Percentiles rank a stretch among this genome's conserved stretches.
These are phyloP conservation scores for Apoda limacodes DNA, from an alignment of 2,888 invertebrate genomes.

Conservation along the genomic window DNA sequence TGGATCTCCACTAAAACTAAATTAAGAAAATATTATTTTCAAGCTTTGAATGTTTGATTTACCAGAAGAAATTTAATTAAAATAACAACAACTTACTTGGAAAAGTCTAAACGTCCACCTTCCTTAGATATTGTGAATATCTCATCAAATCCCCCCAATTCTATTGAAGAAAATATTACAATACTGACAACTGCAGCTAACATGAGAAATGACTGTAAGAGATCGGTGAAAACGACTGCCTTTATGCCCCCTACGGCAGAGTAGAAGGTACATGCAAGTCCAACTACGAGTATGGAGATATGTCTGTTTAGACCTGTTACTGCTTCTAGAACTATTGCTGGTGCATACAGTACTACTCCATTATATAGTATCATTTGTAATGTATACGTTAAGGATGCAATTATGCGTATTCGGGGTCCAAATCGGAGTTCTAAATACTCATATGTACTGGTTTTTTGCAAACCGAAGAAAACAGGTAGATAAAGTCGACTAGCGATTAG, in stretches of 20 bases:
- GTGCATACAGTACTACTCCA: conserved; percentile 94
- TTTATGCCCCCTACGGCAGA: conserved; percentile 92
- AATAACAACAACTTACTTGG: conserved; percentile 62
- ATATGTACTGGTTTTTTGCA: conserved; percentile 89
- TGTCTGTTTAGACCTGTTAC: conserved; percentile 83
- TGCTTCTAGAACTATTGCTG: conserved; percentile 89
- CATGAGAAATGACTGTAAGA: conserved; percentile 88
- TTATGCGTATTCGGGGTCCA: conserved; percentile 77
- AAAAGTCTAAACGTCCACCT: conserved; percentile 78
- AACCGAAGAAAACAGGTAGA: conserved; percentile 86
- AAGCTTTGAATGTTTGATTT: too few species aligned
- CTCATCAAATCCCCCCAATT: conserved; percentile 75
- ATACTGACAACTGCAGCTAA: conserved; percentile 84
- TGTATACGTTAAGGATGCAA: conserved; percentile 87
- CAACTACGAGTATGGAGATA: conserved; percentile 80
- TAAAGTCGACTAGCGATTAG: conserved; percentile 82
- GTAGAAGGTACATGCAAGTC: conserved; percentile 86
- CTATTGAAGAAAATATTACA: conserved; percentile 77
- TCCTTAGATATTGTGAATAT: conserved; percentile 79
- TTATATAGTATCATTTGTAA: conserved; percentile 91
- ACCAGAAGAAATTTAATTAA: too few species aligned
- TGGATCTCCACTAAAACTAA: conserved; percentile 81
- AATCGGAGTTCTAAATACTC: conserved; percentile 94
- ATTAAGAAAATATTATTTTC: conserved; percentile 15
- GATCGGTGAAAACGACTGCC: conserved; percentile 88